Base-by-base conservation (phyloP, 2,888 invertebrate genomes). In the Thymelicus acteon region DNA sequence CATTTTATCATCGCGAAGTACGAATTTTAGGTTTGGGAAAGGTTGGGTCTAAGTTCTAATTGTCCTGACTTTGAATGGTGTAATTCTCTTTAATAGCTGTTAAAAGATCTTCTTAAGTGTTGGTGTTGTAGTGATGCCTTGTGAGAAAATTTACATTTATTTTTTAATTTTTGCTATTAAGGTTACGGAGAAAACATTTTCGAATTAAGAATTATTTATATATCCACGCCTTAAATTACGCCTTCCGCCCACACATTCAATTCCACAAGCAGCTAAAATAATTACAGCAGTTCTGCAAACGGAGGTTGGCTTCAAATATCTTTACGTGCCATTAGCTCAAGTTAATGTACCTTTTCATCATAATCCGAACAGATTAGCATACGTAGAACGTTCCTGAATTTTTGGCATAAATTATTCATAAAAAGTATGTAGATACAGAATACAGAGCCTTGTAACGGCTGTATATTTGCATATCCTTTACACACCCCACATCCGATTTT, bases 341-440 rank as follows among this genome's bases (percentile, higher is more conserved):
- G 70, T 73, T 76, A 77, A 77, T 75, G 75, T 72, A 68, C 77
- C 72, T 72, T 75, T 72, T 61, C 64, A 64, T 70, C 70, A 70
- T 70, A 70, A 70, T 60, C 70, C 58, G 15, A 64, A 64, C 44
- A 64, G 70, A 64, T 69, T 69, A 70, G 64, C 60, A 70, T 64
- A 70, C 64, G 64, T 63, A 49, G 58, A 63, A 62, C 63, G 69
- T 48, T 48, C 47, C 62, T 47, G 69, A 63, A 69, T 63, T 69
- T 63, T 24, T 58, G 58, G 58, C 69, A 63, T 63, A 57, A 69
- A 69, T 69, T 69, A 69, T 68, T 68, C 69, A 63, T 48, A 69
- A 69, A 69, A 69, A 63, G 2, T 19, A 19, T 0, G 61, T 61
- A 31, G 15, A 31, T 39, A 68, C 54, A 44, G 62, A 61, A 15